Percentiles rank a stretch among this genome's conserved stretches.
Conservation (phyloP, 1,140 invertebrate species). For the Caerostris extrusa region DNA sequence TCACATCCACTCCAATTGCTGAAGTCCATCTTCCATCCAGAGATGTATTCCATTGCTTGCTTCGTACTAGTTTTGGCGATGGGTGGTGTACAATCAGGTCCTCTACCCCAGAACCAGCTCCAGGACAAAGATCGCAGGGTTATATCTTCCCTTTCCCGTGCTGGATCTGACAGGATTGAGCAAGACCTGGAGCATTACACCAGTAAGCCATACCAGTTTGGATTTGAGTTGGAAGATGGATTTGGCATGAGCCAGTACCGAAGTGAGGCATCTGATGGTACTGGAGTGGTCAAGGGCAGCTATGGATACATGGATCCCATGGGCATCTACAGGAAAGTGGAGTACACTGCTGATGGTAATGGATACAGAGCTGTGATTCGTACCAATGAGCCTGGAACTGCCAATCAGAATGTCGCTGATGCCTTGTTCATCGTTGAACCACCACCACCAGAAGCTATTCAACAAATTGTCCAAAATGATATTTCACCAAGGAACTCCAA, state of each 20-base stretch:
- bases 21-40: background rate
- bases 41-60: background rate
- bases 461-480: constrained; percentile 49
- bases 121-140: constrained; percentile 35
- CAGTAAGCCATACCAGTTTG: constrained; percentile 77
- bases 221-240: constrained; percentile 77
- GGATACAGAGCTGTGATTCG: constrained; percentile 79
- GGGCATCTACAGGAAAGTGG: constrained; percentile 79
- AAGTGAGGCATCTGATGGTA: constrained; percentile 71
- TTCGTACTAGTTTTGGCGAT: background rate
- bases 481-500: constrained; percentile 37
- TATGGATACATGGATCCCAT: constrained; percentile 79
- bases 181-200: constrained; percentile 24
- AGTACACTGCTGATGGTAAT: constrained; percentile 80
- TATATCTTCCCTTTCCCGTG: background rate
- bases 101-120: background rate
- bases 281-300: constrained; percentile 78
- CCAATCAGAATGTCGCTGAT: constrained; percentile 72
- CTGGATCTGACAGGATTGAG: constrained; percentile 13
- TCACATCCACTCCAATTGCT: background rate
- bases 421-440: constrained; percentile 75
- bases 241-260: constrained; percentile 77
- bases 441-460: constrained; percentile 50
- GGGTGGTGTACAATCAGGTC: background rate
- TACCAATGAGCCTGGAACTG: constrained; percentile 72